These are phyloP conservation scores for Aptenodytes patagonicus DNA, from an alignment of 2,113 vertebrate species.

Conservation along the genomic window DNA sequence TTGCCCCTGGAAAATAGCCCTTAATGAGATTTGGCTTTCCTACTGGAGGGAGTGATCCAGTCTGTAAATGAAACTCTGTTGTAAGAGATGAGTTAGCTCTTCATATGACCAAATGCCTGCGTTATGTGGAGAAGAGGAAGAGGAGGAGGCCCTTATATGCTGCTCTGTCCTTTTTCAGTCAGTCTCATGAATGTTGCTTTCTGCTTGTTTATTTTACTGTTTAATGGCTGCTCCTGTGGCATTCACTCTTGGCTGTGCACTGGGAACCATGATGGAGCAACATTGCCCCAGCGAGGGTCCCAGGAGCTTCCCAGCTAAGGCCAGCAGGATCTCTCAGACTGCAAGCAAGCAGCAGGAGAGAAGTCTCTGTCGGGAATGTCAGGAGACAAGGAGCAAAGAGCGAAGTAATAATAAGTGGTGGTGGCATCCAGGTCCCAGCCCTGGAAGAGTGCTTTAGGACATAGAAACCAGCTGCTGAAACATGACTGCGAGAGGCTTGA, in stretches of 20 bases:
- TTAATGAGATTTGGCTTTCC: background rate
- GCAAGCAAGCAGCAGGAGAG: background rate
- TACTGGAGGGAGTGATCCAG: background rate
- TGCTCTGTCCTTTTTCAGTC: background rate
- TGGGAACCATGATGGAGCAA: background rate
- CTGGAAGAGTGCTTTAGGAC: background rate
- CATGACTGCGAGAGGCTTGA: background rate
- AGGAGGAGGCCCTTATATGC: background rate
- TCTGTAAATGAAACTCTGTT: background rate
- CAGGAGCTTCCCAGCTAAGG: background rate
- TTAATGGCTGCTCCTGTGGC: background rate
- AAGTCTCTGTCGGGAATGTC: background rate
- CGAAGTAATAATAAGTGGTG: background rate
- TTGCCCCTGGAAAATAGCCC: background rate
- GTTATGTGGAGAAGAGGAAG: background rate
- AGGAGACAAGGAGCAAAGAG: background rate
- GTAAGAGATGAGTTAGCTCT: background rate
- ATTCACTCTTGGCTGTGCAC: background rate
- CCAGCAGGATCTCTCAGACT: background rate
- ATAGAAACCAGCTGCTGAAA: background rate
- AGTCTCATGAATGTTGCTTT: background rate
- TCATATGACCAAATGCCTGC: background rate
- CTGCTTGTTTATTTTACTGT: background rate
- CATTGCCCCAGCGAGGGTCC: accelerated
- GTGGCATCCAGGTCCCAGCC: background rate